phyloP scores from a whole-genome alignment of 1,140 invertebrate genomes.

The Procambarus clarkii region DNA sequence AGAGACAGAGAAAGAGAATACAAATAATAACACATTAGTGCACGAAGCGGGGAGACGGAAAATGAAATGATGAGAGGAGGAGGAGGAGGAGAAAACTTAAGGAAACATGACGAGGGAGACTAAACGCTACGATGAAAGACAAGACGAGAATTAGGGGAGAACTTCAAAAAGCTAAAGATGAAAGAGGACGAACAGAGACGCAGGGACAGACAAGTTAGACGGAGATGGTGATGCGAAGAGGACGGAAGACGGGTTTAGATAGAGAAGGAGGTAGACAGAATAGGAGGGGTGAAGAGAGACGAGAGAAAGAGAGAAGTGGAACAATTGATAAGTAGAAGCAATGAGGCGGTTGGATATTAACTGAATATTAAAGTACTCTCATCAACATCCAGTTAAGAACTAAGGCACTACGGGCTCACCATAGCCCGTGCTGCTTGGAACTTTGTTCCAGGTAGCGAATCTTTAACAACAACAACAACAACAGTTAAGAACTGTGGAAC shows the following conservation, averaged over 20 bases:
- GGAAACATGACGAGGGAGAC: background rate
- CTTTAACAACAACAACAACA: no score
- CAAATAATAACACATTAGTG: no score
- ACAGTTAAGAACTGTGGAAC: no score
- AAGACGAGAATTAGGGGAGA: background rate
- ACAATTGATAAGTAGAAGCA: background rate
- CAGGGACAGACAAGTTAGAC: background rate
- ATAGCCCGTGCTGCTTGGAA: no score
- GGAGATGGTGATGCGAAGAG: background rate
- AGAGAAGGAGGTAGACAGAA: background rate
- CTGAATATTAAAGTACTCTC: no score
- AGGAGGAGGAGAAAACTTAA: background rate
- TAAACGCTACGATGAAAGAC: background rate
- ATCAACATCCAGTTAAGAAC: no score
- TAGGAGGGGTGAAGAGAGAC: background rate
- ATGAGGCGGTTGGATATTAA: background rate
- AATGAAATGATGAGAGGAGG: background rate
- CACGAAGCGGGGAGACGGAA: background rate
- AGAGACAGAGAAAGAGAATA: background rate
- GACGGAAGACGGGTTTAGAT: background rate
- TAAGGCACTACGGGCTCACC: no score
- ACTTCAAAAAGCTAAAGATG: slow-evolving; percentile 16
- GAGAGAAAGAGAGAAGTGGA: background rate
- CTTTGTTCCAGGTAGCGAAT: no score
- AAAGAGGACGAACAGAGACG: background rate